Evolutionary conservation across 2,113 vertebrate genomes (phyloP).

Genomic region (Rhinoderma darwinii): DNA sequence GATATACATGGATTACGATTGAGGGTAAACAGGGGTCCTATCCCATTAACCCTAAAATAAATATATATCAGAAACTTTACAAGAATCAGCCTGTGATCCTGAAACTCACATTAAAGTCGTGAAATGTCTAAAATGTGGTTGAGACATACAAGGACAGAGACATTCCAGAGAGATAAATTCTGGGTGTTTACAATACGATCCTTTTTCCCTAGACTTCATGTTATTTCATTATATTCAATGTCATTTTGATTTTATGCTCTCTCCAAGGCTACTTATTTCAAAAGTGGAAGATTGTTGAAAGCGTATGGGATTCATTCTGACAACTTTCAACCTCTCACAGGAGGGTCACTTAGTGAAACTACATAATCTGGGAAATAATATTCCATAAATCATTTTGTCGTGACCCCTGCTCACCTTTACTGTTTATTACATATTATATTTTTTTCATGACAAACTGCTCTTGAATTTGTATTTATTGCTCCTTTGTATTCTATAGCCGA

Average conservation of each 20-base stretch:
- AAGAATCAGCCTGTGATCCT: constrained; percentile 67
- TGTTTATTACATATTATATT: not conserved
- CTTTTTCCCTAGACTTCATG: constrained; percentile 74
- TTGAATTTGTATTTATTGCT: constrained; percentile 35
- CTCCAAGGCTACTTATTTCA: constrained; percentile 76
- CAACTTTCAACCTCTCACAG: constrained; percentile 2
- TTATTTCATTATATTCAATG: constrained; percentile 77
- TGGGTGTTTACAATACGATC: constrained; percentile 70
- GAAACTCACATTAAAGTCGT: constrained; percentile 12
- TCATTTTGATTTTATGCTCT: constrained; percentile 75
- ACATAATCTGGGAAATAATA: constrained; percentile 33
- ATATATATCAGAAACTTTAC: constrained; percentile 63
- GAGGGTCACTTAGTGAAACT: constrained; percentile 31
- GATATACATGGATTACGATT: not conserved
- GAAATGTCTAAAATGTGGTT: constrained; percentile 64
- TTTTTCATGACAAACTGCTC: constrained; percentile 42
- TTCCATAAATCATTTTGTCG: constrained; percentile 23
- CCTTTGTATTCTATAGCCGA: not conserved
- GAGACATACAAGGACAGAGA: constrained; percentile 74
- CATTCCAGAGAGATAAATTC: constrained; percentile 76
- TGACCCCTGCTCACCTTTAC: constrained; percentile 33
- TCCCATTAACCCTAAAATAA: constrained; percentile 62
- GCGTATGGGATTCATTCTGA: constrained; percentile 19
- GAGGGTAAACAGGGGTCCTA: constrained; percentile 25
- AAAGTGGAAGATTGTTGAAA: constrained; percentile 20